Evolutionary conservation across 2,888 invertebrate species (phyloP).

Genomic region (Metopia argyrocephala): DNA sequence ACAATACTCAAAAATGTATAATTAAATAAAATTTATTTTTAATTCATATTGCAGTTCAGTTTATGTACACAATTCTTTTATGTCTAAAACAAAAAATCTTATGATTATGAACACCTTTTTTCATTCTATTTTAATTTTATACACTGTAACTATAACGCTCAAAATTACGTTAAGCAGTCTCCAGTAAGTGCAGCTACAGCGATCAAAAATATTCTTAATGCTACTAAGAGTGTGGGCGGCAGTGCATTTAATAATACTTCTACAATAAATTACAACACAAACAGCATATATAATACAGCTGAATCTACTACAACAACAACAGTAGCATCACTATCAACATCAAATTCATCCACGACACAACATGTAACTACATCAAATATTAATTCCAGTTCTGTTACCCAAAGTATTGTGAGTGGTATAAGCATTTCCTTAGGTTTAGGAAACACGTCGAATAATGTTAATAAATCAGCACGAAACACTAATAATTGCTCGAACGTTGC

Average conservation of each 20-base stretch:
- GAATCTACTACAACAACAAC: slow-evolving; percentile 30
- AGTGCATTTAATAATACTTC: slow-evolving; percentile 50
- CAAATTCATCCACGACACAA: neutral
- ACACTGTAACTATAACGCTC: slow-evolving; percentile 12
- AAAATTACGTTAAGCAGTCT: slow-evolving; percentile 66
- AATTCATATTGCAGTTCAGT: neutral
- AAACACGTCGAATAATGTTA: slow-evolving; percentile 45
- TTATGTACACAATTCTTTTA: too few relatives aligned
- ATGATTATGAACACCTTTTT: slow-evolving; percentile 43
- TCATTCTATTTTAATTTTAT: slow-evolving; percentile 45
- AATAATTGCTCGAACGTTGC: slow-evolving; percentile 23
- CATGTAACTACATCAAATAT: slow-evolving; percentile 40
- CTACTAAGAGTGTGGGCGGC: slow-evolving; percentile 74
- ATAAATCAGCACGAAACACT: slow-evolving; percentile 57
- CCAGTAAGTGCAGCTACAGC: slow-evolving; percentile 75
- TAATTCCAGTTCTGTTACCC: slow-evolving; percentile 69
- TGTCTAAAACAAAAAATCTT: neutral
- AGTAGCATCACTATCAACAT: slow-evolving; percentile 24
- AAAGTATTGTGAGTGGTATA: slow-evolving; percentile 73
- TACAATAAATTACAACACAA: slow-evolving; percentile 19
- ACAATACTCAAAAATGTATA: too few relatives aligned
- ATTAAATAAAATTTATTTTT: too few relatives aligned
- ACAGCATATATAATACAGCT: slow-evolving; percentile 28
- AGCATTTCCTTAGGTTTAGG: slow-evolving; percentile 74
- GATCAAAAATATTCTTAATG: slow-evolving; percentile 75